Base-by-base conservation (phyloP, 2,113 vertebrate species). In the Nymphicus hollandicus region DNA sequence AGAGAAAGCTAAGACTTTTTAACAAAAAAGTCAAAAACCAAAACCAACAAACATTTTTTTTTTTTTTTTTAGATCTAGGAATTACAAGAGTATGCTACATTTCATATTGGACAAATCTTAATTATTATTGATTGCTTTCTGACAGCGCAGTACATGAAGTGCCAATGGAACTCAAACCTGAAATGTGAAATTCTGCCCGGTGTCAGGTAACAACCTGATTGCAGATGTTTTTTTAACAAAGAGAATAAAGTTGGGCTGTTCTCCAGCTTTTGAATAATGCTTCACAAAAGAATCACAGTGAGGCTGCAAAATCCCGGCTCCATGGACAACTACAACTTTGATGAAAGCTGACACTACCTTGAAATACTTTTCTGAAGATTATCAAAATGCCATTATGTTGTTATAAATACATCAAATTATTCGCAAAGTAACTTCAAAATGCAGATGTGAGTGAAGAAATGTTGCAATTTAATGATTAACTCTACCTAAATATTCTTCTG, bases 171-270 rank as follows among this genome's bases (percentile, higher is more conserved):
- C 43, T 53, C 1, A 10, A 95, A 90, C 11, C 72, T 89, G 78
- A 94, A 94, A 95, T 69, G 71, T 95, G 96, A 97, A 95, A 92
- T 94, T 79, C 61, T 97, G 91, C 84, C 86, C 70, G 46, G 52
- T 79, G 31, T 12, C 27, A 44, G 49, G 63, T 65, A 87, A 50
- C 18, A 70, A 55, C 44, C 68, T 37, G 44, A 69, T 64, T 63
- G 66, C 61, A 89, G 78, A 80, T 64, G 66, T 0, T 81, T 89
- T 94, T 89, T 73, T 81, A 85, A 69, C 60, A 89, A 66, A 91
- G 85, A 96, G 83, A 79, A 89, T 46, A 18, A 91, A 94, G 71
- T 50, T 0, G 3, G 70, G 56, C 46, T 91, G 50, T 63, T 89
- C 56, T 70, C 44, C 49, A 77, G 81, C 69, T 85, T 91, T 83